phyloP scores from a whole-genome alignment of 2,113 vertebrate species.

The Litocranius walleri region DNA sequence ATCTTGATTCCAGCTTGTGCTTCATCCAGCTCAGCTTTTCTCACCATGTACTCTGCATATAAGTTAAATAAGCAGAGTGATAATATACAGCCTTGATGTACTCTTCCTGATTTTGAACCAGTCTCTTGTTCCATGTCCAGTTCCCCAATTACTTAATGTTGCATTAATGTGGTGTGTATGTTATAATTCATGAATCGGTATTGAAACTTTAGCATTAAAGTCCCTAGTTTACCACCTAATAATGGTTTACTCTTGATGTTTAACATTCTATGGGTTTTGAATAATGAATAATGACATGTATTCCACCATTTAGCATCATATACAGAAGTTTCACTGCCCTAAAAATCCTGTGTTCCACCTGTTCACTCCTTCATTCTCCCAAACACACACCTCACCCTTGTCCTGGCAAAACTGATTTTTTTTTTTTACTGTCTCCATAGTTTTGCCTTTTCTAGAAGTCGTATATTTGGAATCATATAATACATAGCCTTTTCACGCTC shows the following conservation, averaged over 20 bases:
- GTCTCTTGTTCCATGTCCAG: not conserved
- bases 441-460: not conserved
- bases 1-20: not conserved
- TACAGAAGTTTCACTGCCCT: not conserved
- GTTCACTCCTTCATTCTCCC: too few relatives aligned
- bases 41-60: not conserved
- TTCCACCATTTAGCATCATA: not conserved
- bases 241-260: too few relatives aligned
- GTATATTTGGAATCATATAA: not conserved
- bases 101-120: not conserved
- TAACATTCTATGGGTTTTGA: not conserved
- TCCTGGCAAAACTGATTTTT: not conserved
- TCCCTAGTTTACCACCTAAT: not conserved
- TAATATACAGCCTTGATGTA: not conserved
- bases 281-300: not conserved
- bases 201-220: not conserved
- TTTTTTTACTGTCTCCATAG: not conserved
- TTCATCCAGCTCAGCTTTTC: not conserved
- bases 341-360: not conserved
- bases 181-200: not conserved
- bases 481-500: not conserved
- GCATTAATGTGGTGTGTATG: fast-evolving
- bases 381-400: fast-evolving
- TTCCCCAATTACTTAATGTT: not conserved
- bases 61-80: not conserved